Evolutionary conservation across 2,113 vertebrate species (phyloP), one percentile per base, ranked within the genome.

Genomic region (Apaloderma vittatum): DNA sequence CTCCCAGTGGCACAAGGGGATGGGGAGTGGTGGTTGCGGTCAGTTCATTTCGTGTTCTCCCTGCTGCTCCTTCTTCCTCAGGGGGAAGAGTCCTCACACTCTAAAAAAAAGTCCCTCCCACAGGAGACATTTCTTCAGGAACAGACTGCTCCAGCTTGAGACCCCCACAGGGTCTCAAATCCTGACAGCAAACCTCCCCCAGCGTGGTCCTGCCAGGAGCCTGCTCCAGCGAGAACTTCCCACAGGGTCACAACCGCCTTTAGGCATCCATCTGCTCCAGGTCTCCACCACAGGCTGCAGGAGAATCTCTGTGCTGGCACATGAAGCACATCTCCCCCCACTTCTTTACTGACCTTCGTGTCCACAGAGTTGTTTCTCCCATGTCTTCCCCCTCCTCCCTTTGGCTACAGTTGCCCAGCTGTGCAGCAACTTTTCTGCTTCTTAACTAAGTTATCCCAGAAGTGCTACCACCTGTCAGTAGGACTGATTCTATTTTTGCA

Each of bases 1-100:
- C 23, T 15, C 12, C 2, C 17, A 78, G 65, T 3, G 0, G 45
- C 1, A 3, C 23, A 63, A 30, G 8, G 36, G 21, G 3, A 62
- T 0, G 2, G 32, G 27, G 22, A 58, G n/a, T 37, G 19, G 45
- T 24, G 45, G 15, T 10, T 86, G 52, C 0, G 4, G 30, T 77
- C 73, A 52, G 46, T 51, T 34, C 45, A 76, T 40, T n/a, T 32
- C 34, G 57, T 0, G 1, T 19, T n/a, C 29, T 49, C 12, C 72
- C 22, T 62, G 29, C 40, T 6, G 6, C 30, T 65, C 11, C 21
- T 63, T 58, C 24, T 7, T 86, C 9, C 27, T 88, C 58, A 6
- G 19, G 19, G 21, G 20, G 26, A 49, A 5, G 16, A 51, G 22
- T 55, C 22, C 27, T 77, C 32, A n/a, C n/a, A n/a, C n/a, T n/a